Evolutionary conservation across 1,140 invertebrate genomes (phyloP).

Genomic region (Ceratosolen solmsi): DNA sequence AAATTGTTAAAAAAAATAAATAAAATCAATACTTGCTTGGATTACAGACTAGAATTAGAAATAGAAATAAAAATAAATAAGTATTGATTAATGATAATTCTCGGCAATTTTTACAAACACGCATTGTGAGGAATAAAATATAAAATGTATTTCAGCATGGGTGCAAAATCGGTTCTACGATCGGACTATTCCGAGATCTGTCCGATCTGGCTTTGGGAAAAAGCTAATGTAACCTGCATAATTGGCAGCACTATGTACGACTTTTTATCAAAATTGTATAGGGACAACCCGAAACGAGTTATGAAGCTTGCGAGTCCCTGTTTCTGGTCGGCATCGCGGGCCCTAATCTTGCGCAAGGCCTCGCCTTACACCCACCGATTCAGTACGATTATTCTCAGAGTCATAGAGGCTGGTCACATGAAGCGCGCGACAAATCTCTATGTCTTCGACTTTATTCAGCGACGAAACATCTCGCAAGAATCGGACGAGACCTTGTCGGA

Average conservation of each 20-base stretch:
- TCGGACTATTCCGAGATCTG: constrained; percentile 14
- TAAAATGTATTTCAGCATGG: constrained; percentile 26
- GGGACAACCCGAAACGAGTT: background rate
- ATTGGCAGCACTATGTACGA: background rate
- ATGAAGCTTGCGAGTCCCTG: constrained; percentile 19
- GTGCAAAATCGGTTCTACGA: background rate
- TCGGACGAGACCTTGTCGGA: no score
- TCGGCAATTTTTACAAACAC: no score
- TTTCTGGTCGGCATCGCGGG: background rate
- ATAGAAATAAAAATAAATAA: no score
- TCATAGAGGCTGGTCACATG: background rate
- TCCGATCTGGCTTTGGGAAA: background rate
- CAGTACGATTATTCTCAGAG: background rate
- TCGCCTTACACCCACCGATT: constrained; percentile 31
- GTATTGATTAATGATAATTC: no score
- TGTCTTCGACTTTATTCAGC: background rate
- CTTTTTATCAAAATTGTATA: background rate
- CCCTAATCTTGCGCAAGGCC: constrained; percentile 1
- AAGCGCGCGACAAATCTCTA: background rate
- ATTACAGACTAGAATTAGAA: no score
- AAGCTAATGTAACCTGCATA: constrained; percentile 5
- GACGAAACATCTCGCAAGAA: background rate
- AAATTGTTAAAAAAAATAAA: no score
- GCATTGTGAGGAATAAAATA: no score
- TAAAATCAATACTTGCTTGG: no score